Conservation (phyloP, 2,888 invertebrate species). For the Ctenicera cuprea region DNA sequence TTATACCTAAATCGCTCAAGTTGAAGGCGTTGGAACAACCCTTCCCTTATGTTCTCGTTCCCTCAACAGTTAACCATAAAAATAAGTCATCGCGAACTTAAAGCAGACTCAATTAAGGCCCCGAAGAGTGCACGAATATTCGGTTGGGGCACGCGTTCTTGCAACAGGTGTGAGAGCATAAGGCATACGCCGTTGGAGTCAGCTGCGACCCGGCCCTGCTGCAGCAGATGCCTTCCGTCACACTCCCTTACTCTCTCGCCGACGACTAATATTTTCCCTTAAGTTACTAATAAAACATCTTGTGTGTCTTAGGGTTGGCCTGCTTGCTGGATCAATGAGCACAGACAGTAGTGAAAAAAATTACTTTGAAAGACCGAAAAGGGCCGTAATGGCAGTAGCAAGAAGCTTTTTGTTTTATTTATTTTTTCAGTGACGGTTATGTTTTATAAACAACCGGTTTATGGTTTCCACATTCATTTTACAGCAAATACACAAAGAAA, state of each 20-base stretch:
- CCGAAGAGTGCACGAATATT: constrained; percentile 51
- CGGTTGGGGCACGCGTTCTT: constrained; percentile 63
- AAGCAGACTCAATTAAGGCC: constrained; percentile 30
- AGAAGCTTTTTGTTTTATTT: not conserved
- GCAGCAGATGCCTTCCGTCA: constrained; percentile 60
- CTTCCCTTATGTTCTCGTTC: not conserved
- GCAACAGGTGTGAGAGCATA: constrained; percentile 69
- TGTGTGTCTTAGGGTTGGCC: constrained; percentile 38
- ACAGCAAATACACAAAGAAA: no score
- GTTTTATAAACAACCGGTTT: no score
- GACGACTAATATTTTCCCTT: constrained; percentile 44
- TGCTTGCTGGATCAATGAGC: constrained; percentile 17
- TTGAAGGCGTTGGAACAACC: not conserved
- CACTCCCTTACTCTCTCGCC: constrained; percentile 47
- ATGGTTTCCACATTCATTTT: no score
- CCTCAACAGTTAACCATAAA: not conserved
- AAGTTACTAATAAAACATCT: constrained; percentile 40
- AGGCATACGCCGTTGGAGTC: constrained; percentile 68
- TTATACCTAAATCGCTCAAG: not conserved
- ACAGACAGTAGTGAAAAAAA: not conserved
- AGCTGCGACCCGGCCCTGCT: constrained; percentile 64
- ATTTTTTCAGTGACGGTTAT: no score
- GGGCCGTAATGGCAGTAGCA: not conserved
- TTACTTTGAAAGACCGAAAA: not conserved
- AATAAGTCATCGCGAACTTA: constrained; percentile 20